Evolutionary conservation across 2,113 vertebrate species (phyloP).

Genomic region (Chaetura pelagica): DNA sequence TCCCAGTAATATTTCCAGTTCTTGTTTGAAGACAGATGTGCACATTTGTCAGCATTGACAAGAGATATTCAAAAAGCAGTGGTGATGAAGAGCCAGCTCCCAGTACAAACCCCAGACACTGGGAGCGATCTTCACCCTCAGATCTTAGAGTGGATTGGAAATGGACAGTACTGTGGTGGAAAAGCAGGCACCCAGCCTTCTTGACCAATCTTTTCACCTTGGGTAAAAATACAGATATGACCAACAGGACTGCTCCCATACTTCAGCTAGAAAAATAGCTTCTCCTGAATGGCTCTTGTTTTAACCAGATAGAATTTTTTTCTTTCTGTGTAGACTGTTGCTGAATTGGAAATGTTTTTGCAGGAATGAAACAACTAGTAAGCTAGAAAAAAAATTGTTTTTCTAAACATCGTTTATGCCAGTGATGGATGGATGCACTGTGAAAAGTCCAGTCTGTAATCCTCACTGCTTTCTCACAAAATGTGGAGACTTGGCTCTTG

Average conservation of each 20-base stretch:
- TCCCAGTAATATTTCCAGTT: slow-evolving; percentile 65
- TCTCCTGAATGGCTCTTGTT: neutral
- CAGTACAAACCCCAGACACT: neutral
- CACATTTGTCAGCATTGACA: neutral
- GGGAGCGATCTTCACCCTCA: neutral
- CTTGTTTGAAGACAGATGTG: slow-evolving; percentile 20
- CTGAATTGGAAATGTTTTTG: neutral
- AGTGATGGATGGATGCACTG: too few species aligned
- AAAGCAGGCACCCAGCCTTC: neutral
- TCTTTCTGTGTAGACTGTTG: neutral
- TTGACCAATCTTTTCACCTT: neutral
- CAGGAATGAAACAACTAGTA: neutral
- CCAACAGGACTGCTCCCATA: neutral
- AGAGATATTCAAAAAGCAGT: neutral
- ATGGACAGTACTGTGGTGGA: neutral
- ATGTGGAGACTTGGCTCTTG: neutral
- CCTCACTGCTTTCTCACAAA: neutral
- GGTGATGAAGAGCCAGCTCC: neutral
- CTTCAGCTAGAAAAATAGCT: neutral
- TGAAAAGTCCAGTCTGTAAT: neutral
- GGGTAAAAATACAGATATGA: neutral
- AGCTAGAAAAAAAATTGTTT: neutral
- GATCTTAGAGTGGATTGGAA: neutral
- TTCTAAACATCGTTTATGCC: neutral
- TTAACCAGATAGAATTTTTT: neutral